Conservation (phyloP, 2,888 invertebrate species). For the Pseudococcus viburni region DNA sequence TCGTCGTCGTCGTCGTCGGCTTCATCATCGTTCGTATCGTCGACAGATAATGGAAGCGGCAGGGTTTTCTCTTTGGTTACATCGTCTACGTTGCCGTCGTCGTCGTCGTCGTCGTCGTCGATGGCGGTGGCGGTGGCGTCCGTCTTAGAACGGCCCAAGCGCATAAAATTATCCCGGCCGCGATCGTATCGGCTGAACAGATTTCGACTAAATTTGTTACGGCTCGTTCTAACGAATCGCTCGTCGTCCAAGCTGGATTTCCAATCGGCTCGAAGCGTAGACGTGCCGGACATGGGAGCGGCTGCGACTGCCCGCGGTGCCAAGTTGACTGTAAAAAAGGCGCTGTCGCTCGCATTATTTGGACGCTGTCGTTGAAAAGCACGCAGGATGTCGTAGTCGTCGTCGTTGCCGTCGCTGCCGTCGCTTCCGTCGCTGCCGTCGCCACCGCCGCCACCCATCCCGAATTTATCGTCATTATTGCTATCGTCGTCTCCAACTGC, state of each 20-base stretch:
- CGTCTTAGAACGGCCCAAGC: constrained; percentile 35
- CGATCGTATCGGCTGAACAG: constrained; percentile 50
- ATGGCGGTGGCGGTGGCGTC: no score
- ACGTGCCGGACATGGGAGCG: background rate
- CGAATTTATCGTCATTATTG: background rate
- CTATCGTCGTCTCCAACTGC: background rate
- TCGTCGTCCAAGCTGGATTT: background rate
- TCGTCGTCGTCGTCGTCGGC: background rate
- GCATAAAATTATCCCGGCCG: constrained; percentile 59
- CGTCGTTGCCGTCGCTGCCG: background rate
- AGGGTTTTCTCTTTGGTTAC: background rate
- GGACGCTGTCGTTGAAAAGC: background rate
- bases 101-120: background rate
- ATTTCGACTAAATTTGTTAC: constrained; percentile 69
- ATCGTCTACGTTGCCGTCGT: background rate
- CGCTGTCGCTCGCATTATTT: background rate
- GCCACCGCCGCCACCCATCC: background rate
- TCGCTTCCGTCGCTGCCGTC: background rate
- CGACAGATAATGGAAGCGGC: background rate
- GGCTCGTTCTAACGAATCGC: constrained; percentile 73
- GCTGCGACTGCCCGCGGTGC: background rate
- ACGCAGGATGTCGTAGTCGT: background rate
- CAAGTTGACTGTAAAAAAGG: no score
- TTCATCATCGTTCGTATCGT: background rate
- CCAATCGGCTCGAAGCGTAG: no score